These are phyloP conservation scores for Dunckerocampus dactyliophorus DNA, from an alignment of 2,113 vertebrate species.

Conservation along the genomic window DNA sequence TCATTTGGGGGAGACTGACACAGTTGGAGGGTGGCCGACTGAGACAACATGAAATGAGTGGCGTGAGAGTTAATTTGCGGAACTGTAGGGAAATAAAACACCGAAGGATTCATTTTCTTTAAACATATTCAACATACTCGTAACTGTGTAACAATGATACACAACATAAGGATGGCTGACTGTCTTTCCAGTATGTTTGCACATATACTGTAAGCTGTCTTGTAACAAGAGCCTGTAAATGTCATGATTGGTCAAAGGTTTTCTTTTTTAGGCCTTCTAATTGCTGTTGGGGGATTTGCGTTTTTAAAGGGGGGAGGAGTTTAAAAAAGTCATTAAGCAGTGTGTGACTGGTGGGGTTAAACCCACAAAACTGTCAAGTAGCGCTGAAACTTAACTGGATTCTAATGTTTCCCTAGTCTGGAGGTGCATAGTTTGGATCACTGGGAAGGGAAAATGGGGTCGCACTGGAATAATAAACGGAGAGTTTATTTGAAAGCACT, in stretches of 20 bases:
- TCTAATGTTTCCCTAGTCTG: conserved; percentile 55
- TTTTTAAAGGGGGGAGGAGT: conserved; percentile 44
- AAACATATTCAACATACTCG: background rate
- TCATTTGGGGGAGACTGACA: conserved; percentile 65
- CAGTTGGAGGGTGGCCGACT: conserved; percentile 57
- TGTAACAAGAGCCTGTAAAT: conserved; percentile 59
- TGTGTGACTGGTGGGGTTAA: conserved; percentile 17
- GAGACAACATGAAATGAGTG: conserved; percentile 29
- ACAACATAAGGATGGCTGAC: background rate
- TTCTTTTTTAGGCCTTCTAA: conserved; percentile 71
- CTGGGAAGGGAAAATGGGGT: conserved; percentile 64
- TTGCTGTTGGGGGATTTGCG: conserved; percentile 70
- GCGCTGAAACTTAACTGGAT: conserved; percentile 58
- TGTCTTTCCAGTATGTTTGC: too few species aligned
- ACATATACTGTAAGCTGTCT: too few species aligned
- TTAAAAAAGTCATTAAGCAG: conserved; percentile 26
- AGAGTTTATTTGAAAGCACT: conserved; percentile 67
- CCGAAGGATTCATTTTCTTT: conserved; percentile 1
- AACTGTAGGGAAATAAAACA: conserved; percentile 16
- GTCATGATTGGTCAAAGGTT: conserved; percentile 72
- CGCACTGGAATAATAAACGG: conserved; percentile 63
- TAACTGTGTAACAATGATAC: conserved; percentile 4
- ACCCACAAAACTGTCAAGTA: conserved; percentile 51
- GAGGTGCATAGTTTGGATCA: conserved; percentile 55
- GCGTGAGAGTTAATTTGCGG: conserved; percentile 28